These are phyloP conservation scores for Nannobrachium achirus DNA, from an alignment of 2,113 vertebrate species.

Conservation along the genomic window DNA sequence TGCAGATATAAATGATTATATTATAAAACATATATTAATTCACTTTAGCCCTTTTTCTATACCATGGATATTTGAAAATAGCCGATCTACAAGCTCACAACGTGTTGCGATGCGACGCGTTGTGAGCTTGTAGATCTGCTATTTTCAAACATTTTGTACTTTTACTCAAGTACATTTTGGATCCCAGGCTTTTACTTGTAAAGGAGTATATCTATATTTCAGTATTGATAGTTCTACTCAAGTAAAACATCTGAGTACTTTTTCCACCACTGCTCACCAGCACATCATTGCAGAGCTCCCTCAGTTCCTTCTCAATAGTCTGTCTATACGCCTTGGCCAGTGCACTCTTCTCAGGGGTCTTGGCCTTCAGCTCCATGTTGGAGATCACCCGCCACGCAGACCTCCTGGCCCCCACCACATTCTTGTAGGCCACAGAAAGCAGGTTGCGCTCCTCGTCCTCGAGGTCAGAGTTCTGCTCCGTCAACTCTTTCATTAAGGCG, in stretches of 20 bases:
- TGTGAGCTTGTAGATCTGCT: no score
- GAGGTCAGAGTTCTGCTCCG: slow-evolving; percentile 84
- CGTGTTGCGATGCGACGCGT: no score
- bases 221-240: no score
- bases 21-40: no score
- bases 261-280: slow-evolving; percentile 77
- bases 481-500: slow-evolving; percentile 90
- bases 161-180: no score
- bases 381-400: slow-evolving; percentile 96
- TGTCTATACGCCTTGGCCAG: slow-evolving; percentile 89
- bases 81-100: no score
- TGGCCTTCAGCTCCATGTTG: slow-evolving; percentile 91
- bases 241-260: no score
- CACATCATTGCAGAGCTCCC: slow-evolving; percentile 94
- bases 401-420: slow-evolving; percentile 94
- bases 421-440: slow-evolving; percentile 98
- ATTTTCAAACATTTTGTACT: not conserved
- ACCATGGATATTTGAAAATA: no score
- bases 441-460: slow-evolving; percentile 97
- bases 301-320: slow-evolving; percentile 93
- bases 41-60: no score
- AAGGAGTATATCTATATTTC: no score
- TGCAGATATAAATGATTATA: no score
- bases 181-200: no score
- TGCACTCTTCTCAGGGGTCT: slow-evolving; percentile 81